A percentile compares a stretch with the other conserved stretches of the same genome.
These are phyloP conservation scores for Trichogramma pretiosum DNA, from an alignment of 1,140 invertebrate genomes.

Conservation along the genomic window DNA sequence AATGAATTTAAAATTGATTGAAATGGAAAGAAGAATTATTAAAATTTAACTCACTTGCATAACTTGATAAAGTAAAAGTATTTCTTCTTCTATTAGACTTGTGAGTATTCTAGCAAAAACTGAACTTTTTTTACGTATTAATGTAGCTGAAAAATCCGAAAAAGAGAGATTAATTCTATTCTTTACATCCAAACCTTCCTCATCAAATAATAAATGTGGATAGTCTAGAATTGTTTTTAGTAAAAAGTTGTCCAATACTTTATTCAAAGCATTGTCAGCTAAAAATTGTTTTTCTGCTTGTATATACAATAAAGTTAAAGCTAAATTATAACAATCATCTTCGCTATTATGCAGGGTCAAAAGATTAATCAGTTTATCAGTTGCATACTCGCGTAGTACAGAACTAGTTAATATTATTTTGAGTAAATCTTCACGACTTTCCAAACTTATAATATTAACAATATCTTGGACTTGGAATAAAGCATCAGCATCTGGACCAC, in stretches of 20 bases:
- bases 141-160: slow-evolving; percentile 46
- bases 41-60: slow-evolving; percentile 33
- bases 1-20: not conserved
- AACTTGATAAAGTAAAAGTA: slow-evolving; percentile 45
- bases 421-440: slow-evolving; percentile 43
- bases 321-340: slow-evolving; percentile 38
- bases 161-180: slow-evolving; percentile 41
- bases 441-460: slow-evolving; percentile 43
- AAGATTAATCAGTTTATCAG: slow-evolving; percentile 49
- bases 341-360: slow-evolving; percentile 27
- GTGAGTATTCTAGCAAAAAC: slow-evolving; percentile 43
- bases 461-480: slow-evolving; percentile 44
- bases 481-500: slow-evolving; percentile 41
- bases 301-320: slow-evolving; percentile 46
- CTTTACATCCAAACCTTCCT: slow-evolving; percentile 32
- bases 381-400: slow-evolving; percentile 50
- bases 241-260: slow-evolving; percentile 37
- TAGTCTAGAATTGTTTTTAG: slow-evolving; percentile 37
- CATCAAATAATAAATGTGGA: slow-evolving; percentile 49
- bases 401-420: slow-evolving; percentile 47
- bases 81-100: slow-evolving; percentile 39
- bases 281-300: slow-evolving; percentile 46
- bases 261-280: slow-evolving; percentile 40
- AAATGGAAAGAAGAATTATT: slow-evolving; percentile 23
- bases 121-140: slow-evolving; percentile 44